These are phyloP conservation scores for Liasis olivaceus DNA, from an alignment of 2,797 vertebrate genomes.

Conservation along the genomic window DNA sequence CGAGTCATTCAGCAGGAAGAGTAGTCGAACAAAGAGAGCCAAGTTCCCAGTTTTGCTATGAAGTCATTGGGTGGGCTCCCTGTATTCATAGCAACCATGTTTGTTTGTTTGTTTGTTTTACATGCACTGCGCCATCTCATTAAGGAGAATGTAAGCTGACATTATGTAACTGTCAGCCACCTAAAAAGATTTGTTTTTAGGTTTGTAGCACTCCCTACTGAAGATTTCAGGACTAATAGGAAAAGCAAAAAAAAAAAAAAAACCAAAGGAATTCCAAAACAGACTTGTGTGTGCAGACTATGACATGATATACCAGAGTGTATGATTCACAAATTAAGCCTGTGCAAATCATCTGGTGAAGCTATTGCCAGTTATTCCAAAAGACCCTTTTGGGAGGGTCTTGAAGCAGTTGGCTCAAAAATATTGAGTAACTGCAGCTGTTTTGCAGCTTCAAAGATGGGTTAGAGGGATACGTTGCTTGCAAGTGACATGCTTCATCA, in stretches of 20 bases:
- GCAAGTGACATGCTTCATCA: neutral
- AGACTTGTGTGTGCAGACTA: neutral
- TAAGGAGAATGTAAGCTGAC: neutral
- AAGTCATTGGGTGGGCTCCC: constrained; percentile 6
- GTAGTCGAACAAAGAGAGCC: neutral
- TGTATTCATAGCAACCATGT: neutral
- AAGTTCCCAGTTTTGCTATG: constrained; percentile 8
- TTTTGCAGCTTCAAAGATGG: neutral
- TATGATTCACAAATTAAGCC: neutral
- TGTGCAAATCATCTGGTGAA: neutral
- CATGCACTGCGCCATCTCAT: neutral
- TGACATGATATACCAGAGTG: neutral
- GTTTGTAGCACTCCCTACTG: neutral
- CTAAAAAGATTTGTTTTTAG: neutral
- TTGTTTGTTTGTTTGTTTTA: neutral
- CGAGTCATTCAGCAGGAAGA: neutral
- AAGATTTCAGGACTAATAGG: neutral
- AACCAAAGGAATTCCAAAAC: neutral
- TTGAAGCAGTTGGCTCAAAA: neutral
- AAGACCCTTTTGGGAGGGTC: neutral
- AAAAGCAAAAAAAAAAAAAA: neutral
- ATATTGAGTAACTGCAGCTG: neutral
- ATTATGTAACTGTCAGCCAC: neutral
- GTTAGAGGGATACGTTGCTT: neutral
- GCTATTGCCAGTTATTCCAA: neutral